A percentile compares a stretch with the other conserved stretches of the same genome.
Evolutionary conservation across 2,888 invertebrate genomes (phyloP).

Genomic region (Neoascia interrupta): DNA sequence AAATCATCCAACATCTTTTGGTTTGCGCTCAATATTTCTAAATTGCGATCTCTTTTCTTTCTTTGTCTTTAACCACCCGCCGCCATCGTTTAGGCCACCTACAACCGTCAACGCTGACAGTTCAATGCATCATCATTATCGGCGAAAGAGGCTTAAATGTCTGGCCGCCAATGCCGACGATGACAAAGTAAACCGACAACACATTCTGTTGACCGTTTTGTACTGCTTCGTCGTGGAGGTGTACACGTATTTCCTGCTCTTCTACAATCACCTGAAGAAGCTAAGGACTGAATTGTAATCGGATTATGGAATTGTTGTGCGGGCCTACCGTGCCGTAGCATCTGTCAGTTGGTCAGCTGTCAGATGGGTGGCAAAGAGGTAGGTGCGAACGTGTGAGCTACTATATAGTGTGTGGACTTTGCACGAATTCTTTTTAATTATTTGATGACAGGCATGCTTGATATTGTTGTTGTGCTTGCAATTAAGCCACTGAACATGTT

Average conservation of each 20-base stretch:
- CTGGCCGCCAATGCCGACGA: conserved; percentile 60
- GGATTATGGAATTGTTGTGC: conserved; percentile 49
- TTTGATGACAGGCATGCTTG: conserved; percentile 33
- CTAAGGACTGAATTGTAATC: conserved; percentile 71
- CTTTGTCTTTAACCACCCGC: conserved; percentile 1
- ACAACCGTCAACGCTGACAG: conserved; percentile 5
- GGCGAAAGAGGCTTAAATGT: conserved; percentile 72
- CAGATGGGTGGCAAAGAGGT: conserved; percentile 27
- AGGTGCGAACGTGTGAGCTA: too few species aligned
- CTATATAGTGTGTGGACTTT: conserved; percentile 23
- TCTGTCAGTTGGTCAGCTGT: conserved; percentile 26
- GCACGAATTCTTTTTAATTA: conserved; percentile 18
- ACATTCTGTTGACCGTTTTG: conserved; percentile 72
- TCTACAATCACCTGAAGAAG: conserved; percentile 73
- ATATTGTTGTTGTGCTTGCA: conserved; percentile 32
- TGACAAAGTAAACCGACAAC: conserved; percentile 51
- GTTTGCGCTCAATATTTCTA: conserved; percentile 6
- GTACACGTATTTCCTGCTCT: conserved; percentile 74
- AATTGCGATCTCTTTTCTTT: background rate
- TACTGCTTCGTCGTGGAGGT: conserved; percentile 74
- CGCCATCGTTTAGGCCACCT: conserved; percentile 14
- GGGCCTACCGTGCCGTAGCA: conserved; percentile 1
- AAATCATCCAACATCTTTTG: conserved; percentile 4
- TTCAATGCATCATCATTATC: conserved; percentile 72
- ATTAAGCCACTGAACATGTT: conserved; percentile 21